Evolutionary conservation across 2,797 vertebrate species (phyloP), one percentile per base, ranked within the genome.

Genomic region (Sphenodon punctatus): DNA sequence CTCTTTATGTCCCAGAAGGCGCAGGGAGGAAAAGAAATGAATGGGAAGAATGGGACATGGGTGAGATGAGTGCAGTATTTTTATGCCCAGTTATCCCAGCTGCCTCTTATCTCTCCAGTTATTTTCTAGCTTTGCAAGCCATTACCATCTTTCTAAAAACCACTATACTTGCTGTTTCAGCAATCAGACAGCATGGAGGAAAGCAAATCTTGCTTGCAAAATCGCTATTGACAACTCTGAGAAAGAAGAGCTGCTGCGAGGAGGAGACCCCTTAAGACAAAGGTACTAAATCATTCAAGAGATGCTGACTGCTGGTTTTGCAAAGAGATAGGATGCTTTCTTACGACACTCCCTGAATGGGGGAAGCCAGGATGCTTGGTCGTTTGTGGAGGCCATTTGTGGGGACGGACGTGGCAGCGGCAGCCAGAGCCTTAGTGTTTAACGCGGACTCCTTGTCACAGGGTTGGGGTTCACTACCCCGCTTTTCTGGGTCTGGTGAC

Each of bases 151-250:
- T 2, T 0, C 63, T 61, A 48, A 68, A 80, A 25, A 14, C 2
- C 15, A 59, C 48, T 80, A 22, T 73, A 56, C 51, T 80, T 91
- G 63, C 87, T 69, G 73, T 96, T 95, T 78, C 93, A 99, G 98
- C 95, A 99, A 99, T 82, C 98, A 99, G 95, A 97, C 97, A 3
- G 97, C 96, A 42, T 99, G 98, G 98, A 98, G 98, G 91, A 99
- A 99, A 89, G 97, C 98, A 63, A 99, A 99, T 92, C 96, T 99
- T 32, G 96, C 98, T 32, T 98, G 97, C 94, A 99, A 99, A 94
- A 95, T 98, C 75, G 97, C 97, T 32, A 98, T 99, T 4, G 98
- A 99, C 95, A 97, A 97, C 76, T 93, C 97, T 83, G 98, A 99
- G 87, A 99, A 99, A 88, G 97, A 98, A 89, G 96, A 97, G 17